phyloP scores from a whole-genome alignment of 2,797 vertebrate genomes.

The Podargus strigoides region DNA sequence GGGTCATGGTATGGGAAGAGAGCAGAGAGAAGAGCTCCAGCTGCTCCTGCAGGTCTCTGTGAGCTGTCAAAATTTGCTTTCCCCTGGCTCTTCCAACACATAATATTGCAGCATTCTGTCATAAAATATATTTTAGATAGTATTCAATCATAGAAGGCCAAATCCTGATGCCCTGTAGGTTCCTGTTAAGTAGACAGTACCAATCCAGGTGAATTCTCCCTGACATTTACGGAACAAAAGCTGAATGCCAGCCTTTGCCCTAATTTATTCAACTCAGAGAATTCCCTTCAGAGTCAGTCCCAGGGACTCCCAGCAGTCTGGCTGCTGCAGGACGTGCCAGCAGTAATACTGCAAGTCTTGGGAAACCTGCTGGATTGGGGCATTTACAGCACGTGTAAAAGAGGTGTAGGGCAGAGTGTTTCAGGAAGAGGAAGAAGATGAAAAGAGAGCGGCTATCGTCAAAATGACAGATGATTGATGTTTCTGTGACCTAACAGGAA shows the following conservation, averaged over 20 bases:
- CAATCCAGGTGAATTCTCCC: not conserved
- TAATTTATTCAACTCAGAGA: not conserved
- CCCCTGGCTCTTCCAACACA: not conserved
- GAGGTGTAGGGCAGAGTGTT: not conserved
- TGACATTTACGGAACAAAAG: not conserved
- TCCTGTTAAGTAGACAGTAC: not conserved
- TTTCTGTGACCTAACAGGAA: slow-evolving; percentile 8
- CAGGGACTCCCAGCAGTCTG: not conserved
- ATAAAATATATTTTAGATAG: not conserved
- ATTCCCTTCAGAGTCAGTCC: not conserved
- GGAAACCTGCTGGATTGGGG: not conserved
- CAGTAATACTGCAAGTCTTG: not conserved
- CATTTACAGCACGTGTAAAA: not conserved
- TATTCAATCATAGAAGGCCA: not conserved
- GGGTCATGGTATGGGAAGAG: not conserved
- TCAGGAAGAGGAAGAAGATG: not conserved
- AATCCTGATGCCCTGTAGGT: not conserved
- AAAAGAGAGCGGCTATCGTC: not conserved
- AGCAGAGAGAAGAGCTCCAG: not conserved
- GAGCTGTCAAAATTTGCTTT: not conserved
- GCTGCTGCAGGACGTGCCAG: not conserved
- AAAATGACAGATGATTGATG: not conserved
- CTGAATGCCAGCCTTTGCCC: not conserved
- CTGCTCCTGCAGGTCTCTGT: not conserved
- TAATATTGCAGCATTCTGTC: not conserved